Base-by-base conservation (phyloP, 2,113 vertebrate species). In the Carassius auratus region DNA sequence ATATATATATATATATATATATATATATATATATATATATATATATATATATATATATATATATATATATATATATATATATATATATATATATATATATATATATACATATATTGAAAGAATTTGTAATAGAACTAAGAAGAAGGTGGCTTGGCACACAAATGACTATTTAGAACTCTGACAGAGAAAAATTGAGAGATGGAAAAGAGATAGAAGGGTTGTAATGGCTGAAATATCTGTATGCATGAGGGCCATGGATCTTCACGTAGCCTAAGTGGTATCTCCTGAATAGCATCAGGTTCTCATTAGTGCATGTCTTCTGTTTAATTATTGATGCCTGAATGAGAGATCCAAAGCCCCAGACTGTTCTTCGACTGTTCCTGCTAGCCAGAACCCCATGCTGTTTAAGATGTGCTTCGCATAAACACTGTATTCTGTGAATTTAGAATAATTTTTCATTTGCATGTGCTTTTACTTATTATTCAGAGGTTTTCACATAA, bases 271-370 rank as follows among this genome's bases (percentile, higher is more conserved):
- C 45, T 17, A 52, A 45, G 71, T 30, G 38, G 71, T 85, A 85
- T 87, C 76, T 85, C 23, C 84, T 80, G 68, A 85, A 69, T 79
- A 71, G 36, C 42, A 48, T 48, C 45, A 48, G 45, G 45, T 48
- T 10, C 45, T 48, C 45, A 48, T 48, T 48, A 48, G 45, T 48
- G 45, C 45, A 12, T 48, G 45, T 48, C 45, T 48, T 2, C 45
- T 48, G 45, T 9, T 48, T 48, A 48, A 48, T 48, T 48, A 48
- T 48, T 48, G 45, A 48, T 48, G 45, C 45, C 45, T 48, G 45
- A 48, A 12, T 48, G 45, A 48, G 45, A 48, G 45, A 48, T 48
- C 45, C 9, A 48, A 48, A 48, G 45, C 45, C 45, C 45, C 45
- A 48, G 10, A 48, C 45, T 48, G 45, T 48, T 48, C 9, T 48